A percentile compares a stretch with the other conserved stretches of the same genome.
These are phyloP conservation scores for Mormyrus hasselquistii DNA, from an alignment of 2,797 vertebrate species.

Conservation along the genomic window DNA sequence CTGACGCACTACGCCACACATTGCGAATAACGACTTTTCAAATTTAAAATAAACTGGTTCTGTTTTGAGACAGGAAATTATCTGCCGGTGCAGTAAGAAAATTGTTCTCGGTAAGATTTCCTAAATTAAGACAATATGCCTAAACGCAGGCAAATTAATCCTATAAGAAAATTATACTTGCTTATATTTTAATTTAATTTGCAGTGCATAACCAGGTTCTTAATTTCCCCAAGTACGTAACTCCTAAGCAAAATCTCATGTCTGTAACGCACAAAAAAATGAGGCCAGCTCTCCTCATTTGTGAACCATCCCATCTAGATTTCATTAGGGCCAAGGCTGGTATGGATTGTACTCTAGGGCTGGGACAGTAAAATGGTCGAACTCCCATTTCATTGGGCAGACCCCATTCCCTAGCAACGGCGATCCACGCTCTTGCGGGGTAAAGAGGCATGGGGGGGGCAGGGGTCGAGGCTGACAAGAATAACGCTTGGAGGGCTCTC, in stretches of 20 bases:
- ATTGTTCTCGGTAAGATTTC: not conserved
- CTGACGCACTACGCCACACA: not conserved
- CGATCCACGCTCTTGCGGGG: not conserved
- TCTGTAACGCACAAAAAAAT: not conserved
- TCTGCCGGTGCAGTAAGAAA: not conserved
- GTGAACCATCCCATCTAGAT: not conserved
- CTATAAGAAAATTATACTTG: not conserved
- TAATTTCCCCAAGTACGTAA: not conserved
- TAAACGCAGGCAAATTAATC: not conserved
- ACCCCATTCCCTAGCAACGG: constrained; percentile 34
- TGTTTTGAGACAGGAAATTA: not conserved
- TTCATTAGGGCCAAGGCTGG: not conserved
- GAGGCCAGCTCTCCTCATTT: not conserved
- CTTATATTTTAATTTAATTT: not conserved
- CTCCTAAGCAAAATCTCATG: not conserved
- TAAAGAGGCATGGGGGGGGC: not conserved
- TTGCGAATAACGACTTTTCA: not conserved
- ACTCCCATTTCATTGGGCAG: constrained; percentile 25
- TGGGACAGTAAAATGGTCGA: constrained; percentile 14
- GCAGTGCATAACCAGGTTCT: not conserved
- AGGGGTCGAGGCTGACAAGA: constrained; percentile 18
- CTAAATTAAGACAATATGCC: not conserved
- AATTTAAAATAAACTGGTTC: not conserved
- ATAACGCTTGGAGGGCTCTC: constrained; percentile 24
- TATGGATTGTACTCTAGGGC: constrained; percentile 7